phyloP scores from a whole-genome alignment of 2,888 invertebrate species.

The Netelia fuscicornis region DNA sequence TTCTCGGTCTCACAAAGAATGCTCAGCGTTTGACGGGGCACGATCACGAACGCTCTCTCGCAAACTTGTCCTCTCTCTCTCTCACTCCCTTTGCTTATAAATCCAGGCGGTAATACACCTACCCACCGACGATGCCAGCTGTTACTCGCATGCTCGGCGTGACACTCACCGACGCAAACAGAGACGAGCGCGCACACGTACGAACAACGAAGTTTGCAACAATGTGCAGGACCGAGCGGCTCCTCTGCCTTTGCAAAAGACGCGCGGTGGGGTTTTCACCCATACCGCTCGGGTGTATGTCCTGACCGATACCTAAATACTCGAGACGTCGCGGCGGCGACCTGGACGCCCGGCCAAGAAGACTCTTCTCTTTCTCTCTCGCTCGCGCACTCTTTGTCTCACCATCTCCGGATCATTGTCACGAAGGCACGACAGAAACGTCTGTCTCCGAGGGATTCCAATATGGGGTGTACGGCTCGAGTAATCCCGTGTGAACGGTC shows the following conservation, averaged over 20 bases:
- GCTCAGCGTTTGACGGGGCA: conserved; percentile 78
- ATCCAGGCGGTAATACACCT: conserved; percentile 19
- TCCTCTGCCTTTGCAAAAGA: conserved; percentile 36
- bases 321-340: conserved; percentile 49
- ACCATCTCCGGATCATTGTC: too few species aligned
- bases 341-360: conserved; percentile 56
- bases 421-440: too few species aligned
- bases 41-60: conserved; percentile 69
- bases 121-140: conserved; percentile 74
- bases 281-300: conserved; percentile 34
- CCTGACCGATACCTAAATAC: conserved; percentile 67
- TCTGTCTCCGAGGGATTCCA: conserved; percentile 32
- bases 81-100: conserved; percentile 31
- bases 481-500: conserved; percentile 51
- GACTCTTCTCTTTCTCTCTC: conserved; percentile 12
- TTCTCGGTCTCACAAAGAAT: conserved; percentile 76
- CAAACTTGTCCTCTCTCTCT: conserved; percentile 37
- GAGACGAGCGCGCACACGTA: background rate
- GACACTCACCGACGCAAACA: conserved; percentile 66
- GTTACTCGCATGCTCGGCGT: conserved; percentile 72
- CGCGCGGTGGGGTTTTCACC: conserved; percentile 34
- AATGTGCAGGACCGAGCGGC: conserved; percentile 35
- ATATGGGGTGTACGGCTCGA: conserved; percentile 10
- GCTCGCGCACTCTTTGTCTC: too few species aligned
- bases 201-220: conserved; percentile 9